Percentiles rank a stretch among this genome's conserved stretches.
phyloP scores from a whole-genome alignment of 2,888 invertebrate species.

The Auanema sp. region DNA sequence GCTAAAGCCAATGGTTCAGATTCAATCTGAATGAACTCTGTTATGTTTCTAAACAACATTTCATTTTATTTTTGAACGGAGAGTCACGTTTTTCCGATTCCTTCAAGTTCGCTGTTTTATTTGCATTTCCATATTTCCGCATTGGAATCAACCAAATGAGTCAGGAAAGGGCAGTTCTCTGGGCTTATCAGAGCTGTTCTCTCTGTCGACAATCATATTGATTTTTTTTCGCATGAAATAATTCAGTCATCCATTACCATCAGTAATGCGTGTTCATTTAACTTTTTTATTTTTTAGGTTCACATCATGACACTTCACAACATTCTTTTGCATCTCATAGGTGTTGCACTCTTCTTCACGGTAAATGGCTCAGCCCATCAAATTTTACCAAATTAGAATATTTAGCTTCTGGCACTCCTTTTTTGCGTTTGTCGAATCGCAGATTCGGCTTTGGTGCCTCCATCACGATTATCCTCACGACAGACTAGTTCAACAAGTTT shows the following conservation, averaged over 20 bases:
- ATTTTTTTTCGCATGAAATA: too few species aligned
- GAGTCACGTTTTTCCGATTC: conserved; percentile 1
- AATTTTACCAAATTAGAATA: neutral
- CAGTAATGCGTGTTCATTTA: too few species aligned
- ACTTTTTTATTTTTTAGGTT: neutral
- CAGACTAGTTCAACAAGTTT: conserved; percentile 15
- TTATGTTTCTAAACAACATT: neutral
- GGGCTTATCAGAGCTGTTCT: too few species aligned
- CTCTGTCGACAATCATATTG: too few species aligned
- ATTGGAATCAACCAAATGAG: too few species aligned
- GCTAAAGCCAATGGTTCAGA: conserved; percentile 84
- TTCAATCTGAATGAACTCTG: conserved; percentile 44
- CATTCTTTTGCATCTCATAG: conserved; percentile 37
- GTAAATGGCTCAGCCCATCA: conserved; percentile 22
- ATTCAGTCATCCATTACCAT: too few species aligned
- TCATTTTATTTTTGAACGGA: neutral
- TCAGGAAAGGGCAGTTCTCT: too few species aligned
- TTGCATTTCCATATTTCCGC: too few species aligned
- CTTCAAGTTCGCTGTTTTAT: neutral
- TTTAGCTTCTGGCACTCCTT: conserved; percentile 14
- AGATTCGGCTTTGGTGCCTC: conserved; percentile 15
- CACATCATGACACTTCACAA: conserved; percentile 38
- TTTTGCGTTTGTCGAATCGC: conserved; percentile 15
- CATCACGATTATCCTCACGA: conserved; percentile 10
- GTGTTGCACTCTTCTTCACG: conserved; percentile 29